Evolutionary conservation across 2,888 invertebrate genomes (phyloP).

Genomic region (Lucinisca nassula): DNA sequence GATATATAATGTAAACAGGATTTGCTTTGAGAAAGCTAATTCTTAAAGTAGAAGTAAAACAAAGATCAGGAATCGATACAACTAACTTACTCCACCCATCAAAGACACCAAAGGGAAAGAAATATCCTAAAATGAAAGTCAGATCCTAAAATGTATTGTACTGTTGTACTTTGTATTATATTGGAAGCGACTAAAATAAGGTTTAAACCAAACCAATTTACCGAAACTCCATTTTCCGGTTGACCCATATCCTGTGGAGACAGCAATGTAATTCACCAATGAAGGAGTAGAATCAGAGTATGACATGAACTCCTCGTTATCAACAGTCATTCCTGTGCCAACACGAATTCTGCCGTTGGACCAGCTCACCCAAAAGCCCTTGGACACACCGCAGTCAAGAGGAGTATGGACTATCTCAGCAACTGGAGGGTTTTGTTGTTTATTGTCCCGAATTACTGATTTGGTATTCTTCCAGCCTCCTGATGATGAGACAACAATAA

Average conservation of each 20-base stretch:
- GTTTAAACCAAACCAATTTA: too few relatives aligned
- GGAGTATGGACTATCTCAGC: neutral
- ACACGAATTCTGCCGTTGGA: neutral
- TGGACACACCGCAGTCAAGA: neutral
- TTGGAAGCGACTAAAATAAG: too few relatives aligned
- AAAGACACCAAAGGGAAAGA: too few relatives aligned
- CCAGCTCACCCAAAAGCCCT: neutral
- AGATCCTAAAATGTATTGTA: too few relatives aligned
- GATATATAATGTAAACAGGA: too few relatives aligned
- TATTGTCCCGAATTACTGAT: neutral
- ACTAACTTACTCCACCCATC: too few relatives aligned
- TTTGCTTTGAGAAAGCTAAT: too few relatives aligned
- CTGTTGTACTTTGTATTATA: too few relatives aligned
- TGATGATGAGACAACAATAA: too few relatives aligned
- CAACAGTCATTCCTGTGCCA: neutral
- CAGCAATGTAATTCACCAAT: neutral
- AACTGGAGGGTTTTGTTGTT: neutral
- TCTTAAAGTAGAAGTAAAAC: too few relatives aligned
- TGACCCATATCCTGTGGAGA: neutral
- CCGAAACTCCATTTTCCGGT: neutral
- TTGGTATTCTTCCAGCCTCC: neutral
- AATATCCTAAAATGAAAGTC: too few relatives aligned
- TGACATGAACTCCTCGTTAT: neutral
- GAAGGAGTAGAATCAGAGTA: neutral
- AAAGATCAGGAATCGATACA: too few relatives aligned